Base-by-base conservation (phyloP, 2,113 vertebrate species). In the Istiophorus platypterus region DNA sequence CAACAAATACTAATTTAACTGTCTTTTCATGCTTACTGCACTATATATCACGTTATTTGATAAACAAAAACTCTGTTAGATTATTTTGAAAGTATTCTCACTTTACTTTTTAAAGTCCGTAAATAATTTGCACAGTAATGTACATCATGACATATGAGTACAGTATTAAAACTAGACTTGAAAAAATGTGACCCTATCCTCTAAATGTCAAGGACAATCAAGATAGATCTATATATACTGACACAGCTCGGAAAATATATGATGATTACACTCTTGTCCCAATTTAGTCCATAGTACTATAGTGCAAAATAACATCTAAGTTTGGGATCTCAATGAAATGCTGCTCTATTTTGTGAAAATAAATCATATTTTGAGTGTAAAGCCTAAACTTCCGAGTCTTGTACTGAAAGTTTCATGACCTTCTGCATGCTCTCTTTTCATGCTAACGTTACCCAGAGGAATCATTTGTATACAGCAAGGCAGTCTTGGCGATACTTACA, bases 201-300 rank as follows among this genome's bases (percentile, higher is more conserved):
- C 24, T 4, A 61, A n/a, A 13, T 78, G 75, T 69, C 57, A 79
- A 63, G 39, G 76, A 64, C 69, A 47, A 58, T 70, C 5, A 45
- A 24, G 22, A 18, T 11, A 34, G 4, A 18, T 8, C 24, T 68
- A 56, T 49, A 56, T 42, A 65, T 41, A 26, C 1, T 65, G 29
- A 63, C 74, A 51, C 57, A 80, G 65, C 52, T 71, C 24, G 17
- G 31, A 57, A 39, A 24, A 45, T 5, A 66, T 17, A 31, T 61
- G 34, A 41, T 37, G 34, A 61, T 39, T 20, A 56, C 26, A 70
- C 58, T 57, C 41, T n/a, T 17, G 41, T 37, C 41, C 1, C 11
- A 2, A 4, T 59, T 29, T 24, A 24, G 18, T 31, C 14, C 24
- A 49, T 27, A 76, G 24, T 39, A 74, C 4, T 6, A 57, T 13